Conservation (phyloP, 2,797 vertebrate genomes). For the Melanotaenia boesemani region DNA sequence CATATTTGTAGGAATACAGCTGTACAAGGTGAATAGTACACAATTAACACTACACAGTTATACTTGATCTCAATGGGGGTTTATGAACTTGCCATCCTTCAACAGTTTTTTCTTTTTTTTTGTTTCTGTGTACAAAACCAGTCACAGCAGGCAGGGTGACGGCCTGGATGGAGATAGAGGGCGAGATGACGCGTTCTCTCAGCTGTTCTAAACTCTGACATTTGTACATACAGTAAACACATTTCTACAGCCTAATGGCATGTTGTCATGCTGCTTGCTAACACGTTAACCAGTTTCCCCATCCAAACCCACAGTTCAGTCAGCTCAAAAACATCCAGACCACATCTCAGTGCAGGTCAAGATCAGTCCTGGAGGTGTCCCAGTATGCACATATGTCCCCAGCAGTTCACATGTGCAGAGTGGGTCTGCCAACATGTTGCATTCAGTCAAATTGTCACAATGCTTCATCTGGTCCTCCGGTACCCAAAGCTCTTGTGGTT, state of each 20-base stretch:
- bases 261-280: constrained; percentile 50
- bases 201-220: constrained; percentile 54
- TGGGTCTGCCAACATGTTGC: constrained; percentile 42
- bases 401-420: constrained; percentile 28
- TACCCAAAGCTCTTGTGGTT: constrained; percentile 38
- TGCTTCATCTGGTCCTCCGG: constrained; percentile 24
- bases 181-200: constrained; percentile 88
- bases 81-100: constrained; percentile 92
- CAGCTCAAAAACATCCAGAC: constrained; percentile 33
- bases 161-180: constrained; percentile 87
- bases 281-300: constrained; percentile 28
- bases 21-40: constrained; percentile 99
- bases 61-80: constrained; percentile 94
- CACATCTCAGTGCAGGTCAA: constrained; percentile 3
- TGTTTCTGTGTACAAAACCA: constrained; percentile 82
- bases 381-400: constrained; percentile 35
- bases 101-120: constrained; percentile 77
- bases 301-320: constrained; percentile 37
- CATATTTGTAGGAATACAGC: constrained; percentile 99
- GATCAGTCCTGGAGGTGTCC: constrained; percentile 30
- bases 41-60: constrained; percentile 99
- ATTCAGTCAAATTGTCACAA: constrained; percentile 41
- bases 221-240: constrained; percentile 62
- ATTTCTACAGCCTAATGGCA: constrained; percentile 58
- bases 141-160: constrained; percentile 91